Base-by-base conservation (phyloP, 1,140 invertebrate species). In the Trichonephila clavata region DNA sequence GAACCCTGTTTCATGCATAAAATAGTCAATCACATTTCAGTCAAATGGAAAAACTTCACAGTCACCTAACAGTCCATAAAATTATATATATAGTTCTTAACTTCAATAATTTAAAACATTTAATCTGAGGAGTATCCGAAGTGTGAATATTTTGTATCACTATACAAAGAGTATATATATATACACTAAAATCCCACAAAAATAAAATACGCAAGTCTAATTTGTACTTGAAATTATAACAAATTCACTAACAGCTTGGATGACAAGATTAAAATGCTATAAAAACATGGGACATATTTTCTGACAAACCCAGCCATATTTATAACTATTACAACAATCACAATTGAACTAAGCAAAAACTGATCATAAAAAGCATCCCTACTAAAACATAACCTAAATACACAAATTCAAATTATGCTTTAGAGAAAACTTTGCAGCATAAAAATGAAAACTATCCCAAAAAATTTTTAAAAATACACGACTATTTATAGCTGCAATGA, bases 11-110 rank as follows among this genome's bases (percentile, higher is more conserved):
- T 71, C n/a, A 71, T 24, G 27, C 68, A 32, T 24, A 71, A 13
- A 63, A 18, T 6, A 63, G 5, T 20, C 18, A 63, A 21, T 20
- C 61, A 63, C 61, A 63, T 10, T 50, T 10, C 63, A 65, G 21
- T 65, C 7, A n/a, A 65, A 71, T 71, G 27, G 2, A 16, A 71
- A 71, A 77, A 39, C 71, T 77, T 77, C 27, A n/a, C n/a, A 18
- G 32, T 32, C 16, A 77, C 18, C 32, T 39, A 77, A 77, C 71
- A 77, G 32, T 77, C 71, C 71, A 77, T 77, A 77, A 77, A 77
- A 77, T 32, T 50, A 10, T 50, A 50, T 50, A 43, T 43, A 7
- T 43, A 43, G 43, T 43, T 7, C 43, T 4, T 43, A 50, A 50
- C 1, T 50, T 7, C 50, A 10, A 50, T 50, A 50, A 50, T 50